Conservation (phyloP, 1,140 invertebrate genomes). For the Calliphora vicina region DNA sequence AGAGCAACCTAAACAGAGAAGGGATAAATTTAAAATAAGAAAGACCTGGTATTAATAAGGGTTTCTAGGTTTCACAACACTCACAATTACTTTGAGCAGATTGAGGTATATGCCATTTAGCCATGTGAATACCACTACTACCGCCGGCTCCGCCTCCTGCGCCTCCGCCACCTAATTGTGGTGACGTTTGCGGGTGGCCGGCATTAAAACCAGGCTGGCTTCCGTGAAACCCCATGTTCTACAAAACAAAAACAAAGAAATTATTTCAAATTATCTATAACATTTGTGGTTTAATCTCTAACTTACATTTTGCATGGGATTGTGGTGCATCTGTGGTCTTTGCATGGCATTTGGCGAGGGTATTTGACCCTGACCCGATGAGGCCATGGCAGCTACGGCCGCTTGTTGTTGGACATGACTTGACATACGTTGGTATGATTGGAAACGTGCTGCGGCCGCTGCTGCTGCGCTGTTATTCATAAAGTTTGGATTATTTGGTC, state of each 20-base stretch:
- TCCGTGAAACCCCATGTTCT: slow-evolving; percentile 63
- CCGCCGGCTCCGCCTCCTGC: background rate
- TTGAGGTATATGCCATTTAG: slow-evolving; percentile 76
- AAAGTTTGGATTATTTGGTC: slow-evolving; percentile 53
- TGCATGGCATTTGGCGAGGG: slow-evolving; percentile 56
- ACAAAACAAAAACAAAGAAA: slow-evolving; percentile 15
- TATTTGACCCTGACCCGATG: slow-evolving; percentile 47
- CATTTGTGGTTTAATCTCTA: slow-evolving; percentile 10
- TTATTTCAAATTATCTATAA: too few species aligned
- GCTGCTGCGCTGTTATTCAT: slow-evolving; percentile 52
- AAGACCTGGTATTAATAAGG: slow-evolving; percentile 1
- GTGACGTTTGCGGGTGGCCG: slow-evolving; percentile 57
- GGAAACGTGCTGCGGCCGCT: slow-evolving; percentile 48
- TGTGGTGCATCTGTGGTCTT: slow-evolving; percentile 57
- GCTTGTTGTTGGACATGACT: slow-evolving; percentile 59
- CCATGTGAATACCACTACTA: slow-evolving; percentile 51
- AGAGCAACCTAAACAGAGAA: slow-evolving; percentile 47
- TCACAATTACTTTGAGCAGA: slow-evolving; percentile 64
- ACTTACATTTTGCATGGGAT: slow-evolving; percentile 61
- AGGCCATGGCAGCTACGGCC: slow-evolving; percentile 56
- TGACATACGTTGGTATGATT: slow-evolving; percentile 60
- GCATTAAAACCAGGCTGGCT: slow-evolving; percentile 61
- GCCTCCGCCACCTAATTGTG: slow-evolving; percentile 47
- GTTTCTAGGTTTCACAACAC: background rate
- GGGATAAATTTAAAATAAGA: slow-evolving; percentile 3